A percentile compares a stretch with the other conserved stretches of the same genome.
These are phyloP conservation scores for Trachymyrmex septentrionalis DNA, from an alignment of 1,140 invertebrate genomes.

Conservation along the genomic window DNA sequence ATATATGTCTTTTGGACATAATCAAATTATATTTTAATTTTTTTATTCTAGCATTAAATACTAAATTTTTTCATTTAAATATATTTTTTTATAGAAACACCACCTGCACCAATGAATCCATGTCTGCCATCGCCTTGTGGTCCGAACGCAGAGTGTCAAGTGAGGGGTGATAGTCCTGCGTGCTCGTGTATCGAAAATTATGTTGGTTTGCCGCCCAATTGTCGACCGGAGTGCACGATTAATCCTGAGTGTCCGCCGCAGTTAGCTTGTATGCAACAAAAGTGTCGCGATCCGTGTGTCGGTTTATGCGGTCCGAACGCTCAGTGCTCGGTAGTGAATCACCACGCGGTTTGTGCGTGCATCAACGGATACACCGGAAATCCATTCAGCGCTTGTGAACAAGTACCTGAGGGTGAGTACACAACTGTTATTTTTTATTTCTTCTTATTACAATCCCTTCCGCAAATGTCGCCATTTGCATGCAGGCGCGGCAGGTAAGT, in stretches of 20 bases:
- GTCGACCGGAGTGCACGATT: constrained; percentile 88
- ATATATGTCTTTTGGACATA: background rate
- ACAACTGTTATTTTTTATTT: constrained; percentile 1
- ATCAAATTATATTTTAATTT: background rate
- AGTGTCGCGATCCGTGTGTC: constrained; percentile 86
- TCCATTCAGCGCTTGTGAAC: constrained; percentile 87
- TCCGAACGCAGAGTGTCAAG: constrained; percentile 87
- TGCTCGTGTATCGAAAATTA: constrained; percentile 88
- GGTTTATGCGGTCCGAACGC: constrained; percentile 88
- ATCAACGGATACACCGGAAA: constrained; percentile 87
- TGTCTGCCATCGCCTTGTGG: constrained; percentile 89
- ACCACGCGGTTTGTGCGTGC: constrained; percentile 87
- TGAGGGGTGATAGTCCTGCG: constrained; percentile 85
- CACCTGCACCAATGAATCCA: constrained; percentile 85
- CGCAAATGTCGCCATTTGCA: constrained; percentile 61
- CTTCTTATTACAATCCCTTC: background rate
- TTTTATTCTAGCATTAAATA: background rate
- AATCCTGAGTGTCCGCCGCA: constrained; percentile 88
- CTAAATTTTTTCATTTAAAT: constrained; percentile 6
- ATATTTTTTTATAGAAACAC: constrained; percentile 63
- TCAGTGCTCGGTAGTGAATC: constrained; percentile 86
- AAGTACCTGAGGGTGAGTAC: constrained; percentile 83
- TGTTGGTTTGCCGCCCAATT: constrained; percentile 88
- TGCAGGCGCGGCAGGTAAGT: constrained; percentile 77
- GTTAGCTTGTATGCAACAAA: constrained; percentile 86